These are phyloP conservation scores for Sibirionetta formosa DNA, from an alignment of 2,797 vertebrate species.

Conservation along the genomic window DNA sequence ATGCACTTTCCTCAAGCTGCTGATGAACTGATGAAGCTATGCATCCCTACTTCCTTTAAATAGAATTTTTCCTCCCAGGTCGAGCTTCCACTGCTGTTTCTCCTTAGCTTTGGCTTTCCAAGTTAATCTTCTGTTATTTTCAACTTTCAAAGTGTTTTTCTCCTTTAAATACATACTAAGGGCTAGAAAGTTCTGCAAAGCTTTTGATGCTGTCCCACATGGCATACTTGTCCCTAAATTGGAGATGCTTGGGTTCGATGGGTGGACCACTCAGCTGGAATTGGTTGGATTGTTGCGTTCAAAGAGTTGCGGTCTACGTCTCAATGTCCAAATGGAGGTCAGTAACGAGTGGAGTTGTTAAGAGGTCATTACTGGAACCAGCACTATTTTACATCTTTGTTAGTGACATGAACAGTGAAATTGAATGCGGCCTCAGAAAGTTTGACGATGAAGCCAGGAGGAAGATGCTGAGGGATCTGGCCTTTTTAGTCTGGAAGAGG, in stretches of 20 bases:
- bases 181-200: not conserved
- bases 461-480: not conserved
- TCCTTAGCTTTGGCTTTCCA: not conserved
- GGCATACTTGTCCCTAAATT: no score
- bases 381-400: no score
- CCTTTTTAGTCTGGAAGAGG: not conserved
- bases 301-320: no score
- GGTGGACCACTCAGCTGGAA: no score
- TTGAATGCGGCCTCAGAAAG: no score
- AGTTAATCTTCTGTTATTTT: not conserved
- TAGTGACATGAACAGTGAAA: no score
- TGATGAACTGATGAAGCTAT: not conserved
- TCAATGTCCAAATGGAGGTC: no score
- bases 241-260: no score
- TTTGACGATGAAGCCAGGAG: not conserved
- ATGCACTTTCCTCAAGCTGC: fast-evolving
- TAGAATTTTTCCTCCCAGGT: not conserved
- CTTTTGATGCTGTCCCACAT: no score
- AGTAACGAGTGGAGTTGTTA: no score
- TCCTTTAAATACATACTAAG: not conserved
- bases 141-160: not conserved
- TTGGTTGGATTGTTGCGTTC: no score
- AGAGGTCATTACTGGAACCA: no score
- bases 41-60: not conserved
- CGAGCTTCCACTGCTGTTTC: not conserved